A percentile compares a stretch with the other conserved stretches of the same genome.
Conservation (phyloP, 2,797 vertebrate genomes). For the Benthosema pterotum region DNA sequence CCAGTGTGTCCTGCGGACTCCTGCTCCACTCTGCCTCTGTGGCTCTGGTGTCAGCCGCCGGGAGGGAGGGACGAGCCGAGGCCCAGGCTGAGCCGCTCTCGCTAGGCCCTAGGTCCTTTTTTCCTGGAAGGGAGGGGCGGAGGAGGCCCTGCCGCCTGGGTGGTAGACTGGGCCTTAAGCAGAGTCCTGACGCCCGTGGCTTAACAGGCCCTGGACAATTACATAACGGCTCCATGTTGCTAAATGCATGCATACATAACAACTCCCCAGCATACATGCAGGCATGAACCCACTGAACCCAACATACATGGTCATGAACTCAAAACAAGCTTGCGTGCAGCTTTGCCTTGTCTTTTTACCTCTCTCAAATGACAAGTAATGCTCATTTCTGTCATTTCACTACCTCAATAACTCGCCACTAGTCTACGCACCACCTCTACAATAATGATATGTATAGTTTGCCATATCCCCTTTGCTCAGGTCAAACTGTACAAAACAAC, state of each 20-base stretch:
- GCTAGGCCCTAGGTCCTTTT: slow-evolving; percentile 74
- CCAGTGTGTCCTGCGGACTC: slow-evolving; percentile 72
- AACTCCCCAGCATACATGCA: slow-evolving; percentile 20
- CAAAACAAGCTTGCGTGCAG: too few species aligned
- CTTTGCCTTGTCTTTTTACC: too few species aligned
- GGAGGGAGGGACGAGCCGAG: slow-evolving; percentile 64
- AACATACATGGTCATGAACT: too few species aligned
- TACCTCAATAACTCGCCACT: slow-evolving; percentile 31
- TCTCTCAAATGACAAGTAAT: too few species aligned
- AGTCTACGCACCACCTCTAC: slow-evolving; percentile 37
- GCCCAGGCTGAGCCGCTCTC: slow-evolving; percentile 75
- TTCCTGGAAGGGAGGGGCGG: slow-evolving; percentile 62
- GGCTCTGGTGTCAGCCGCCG: slow-evolving; percentile 73
- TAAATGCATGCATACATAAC: slow-evolving; percentile 23
- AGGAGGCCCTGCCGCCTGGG: slow-evolving; percentile 72
- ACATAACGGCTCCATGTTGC: slow-evolving; percentile 37
- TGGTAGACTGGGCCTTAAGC: slow-evolving; percentile 53
- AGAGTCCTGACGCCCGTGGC: slow-evolving; percentile 29
- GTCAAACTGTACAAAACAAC: slow-evolving; percentile 40
- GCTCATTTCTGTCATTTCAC: neutral
- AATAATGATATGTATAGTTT: slow-evolving; percentile 27
- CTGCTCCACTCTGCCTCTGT: slow-evolving; percentile 67
- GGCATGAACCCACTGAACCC: too few species aligned
- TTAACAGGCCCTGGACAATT: slow-evolving; percentile 48
- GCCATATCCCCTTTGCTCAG: slow-evolving; percentile 60